phyloP scores from a whole-genome alignment of 2,888 invertebrate species.

The Thymelicus acteon region DNA sequence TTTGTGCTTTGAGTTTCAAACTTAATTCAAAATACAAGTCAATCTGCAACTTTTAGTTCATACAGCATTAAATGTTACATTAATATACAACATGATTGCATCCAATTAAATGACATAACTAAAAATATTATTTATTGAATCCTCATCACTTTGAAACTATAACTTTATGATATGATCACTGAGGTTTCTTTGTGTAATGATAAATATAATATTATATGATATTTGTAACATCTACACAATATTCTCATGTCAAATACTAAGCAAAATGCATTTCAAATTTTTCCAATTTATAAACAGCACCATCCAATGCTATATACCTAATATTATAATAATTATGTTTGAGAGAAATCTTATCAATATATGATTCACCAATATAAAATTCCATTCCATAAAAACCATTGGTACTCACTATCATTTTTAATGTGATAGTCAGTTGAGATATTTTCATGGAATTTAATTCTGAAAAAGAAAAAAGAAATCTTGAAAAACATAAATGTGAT shows the following conservation, averaged over 20 bases:
- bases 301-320: constrained; percentile 57
- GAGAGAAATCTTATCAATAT: constrained; percentile 49
- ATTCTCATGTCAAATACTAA: constrained; percentile 32
- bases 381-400: constrained; percentile 38
- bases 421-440: constrained; percentile 38
- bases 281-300: constrained; percentile 58
- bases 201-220: not conserved
- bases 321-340: constrained; percentile 57
- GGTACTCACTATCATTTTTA: constrained; percentile 33
- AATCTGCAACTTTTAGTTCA: too few species aligned
- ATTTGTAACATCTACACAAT: not conserved
- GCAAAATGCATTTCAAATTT: constrained; percentile 57
- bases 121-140: too few species aligned
- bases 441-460: not conserved
- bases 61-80: too few species aligned
- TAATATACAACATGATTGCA: too few species aligned
- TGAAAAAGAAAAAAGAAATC: not conserved
- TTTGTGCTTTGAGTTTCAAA: not conserved
- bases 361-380: constrained; percentile 48
- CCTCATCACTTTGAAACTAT: too few species aligned
- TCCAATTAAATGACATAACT: too few species aligned
- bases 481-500: too few species aligned
- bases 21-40: not conserved
- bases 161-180: too few species aligned
- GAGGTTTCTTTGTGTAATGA: too few species aligned